These are phyloP conservation scores for Ianthella basta DNA, from an alignment of 37 sponge, comb jelly and placozoan genomes.

Conservation along the genomic window DNA sequence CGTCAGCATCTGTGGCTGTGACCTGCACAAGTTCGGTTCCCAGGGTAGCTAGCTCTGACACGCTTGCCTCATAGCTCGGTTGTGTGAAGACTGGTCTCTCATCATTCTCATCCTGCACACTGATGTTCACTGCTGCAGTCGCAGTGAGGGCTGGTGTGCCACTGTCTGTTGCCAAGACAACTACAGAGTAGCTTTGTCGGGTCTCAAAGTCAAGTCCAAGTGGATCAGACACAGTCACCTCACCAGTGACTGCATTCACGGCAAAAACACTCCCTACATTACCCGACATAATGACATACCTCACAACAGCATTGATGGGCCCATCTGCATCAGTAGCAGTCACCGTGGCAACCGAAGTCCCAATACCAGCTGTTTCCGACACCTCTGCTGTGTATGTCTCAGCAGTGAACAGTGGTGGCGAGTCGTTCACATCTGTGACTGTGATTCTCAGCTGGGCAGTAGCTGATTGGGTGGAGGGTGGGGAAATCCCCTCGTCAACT, in stretches of 20 bases:
- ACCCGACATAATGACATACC: constrained; percentile 10
- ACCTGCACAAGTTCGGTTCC: constrained; percentile 40
- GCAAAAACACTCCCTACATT: constrained; percentile 6
- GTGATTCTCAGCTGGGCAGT: constrained; percentile 36
- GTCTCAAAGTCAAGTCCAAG: constrained; percentile 26
- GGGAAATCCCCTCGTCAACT: constrained; percentile 27
- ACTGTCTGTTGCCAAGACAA: constrained; percentile 3
- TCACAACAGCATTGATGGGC: constrained; percentile 13
- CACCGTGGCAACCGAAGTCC: background rate
- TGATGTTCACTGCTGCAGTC: constrained; percentile 27
- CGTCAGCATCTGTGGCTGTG: constrained; percentile 45
- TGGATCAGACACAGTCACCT: constrained; percentile 7
- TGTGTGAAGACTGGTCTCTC: constrained; percentile 45
- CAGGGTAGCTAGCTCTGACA: constrained; percentile 39
- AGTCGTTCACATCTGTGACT: constrained; percentile 69
- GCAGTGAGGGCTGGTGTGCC: background rate
- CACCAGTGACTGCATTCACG: constrained; percentile 42
- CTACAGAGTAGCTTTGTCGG: constrained; percentile 11
- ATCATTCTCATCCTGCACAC: constrained; percentile 55
- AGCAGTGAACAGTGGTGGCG: constrained; percentile 47
- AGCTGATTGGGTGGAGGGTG: constrained; percentile 49
- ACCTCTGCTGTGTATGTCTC: constrained; percentile 26
- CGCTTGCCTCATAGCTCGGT: background rate
- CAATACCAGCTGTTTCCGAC: background rate
- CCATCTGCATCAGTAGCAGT: constrained; percentile 38